Evolutionary conservation across 2,113 vertebrate genomes (phyloP).

Genomic region (Ondatra zibethicus): DNA sequence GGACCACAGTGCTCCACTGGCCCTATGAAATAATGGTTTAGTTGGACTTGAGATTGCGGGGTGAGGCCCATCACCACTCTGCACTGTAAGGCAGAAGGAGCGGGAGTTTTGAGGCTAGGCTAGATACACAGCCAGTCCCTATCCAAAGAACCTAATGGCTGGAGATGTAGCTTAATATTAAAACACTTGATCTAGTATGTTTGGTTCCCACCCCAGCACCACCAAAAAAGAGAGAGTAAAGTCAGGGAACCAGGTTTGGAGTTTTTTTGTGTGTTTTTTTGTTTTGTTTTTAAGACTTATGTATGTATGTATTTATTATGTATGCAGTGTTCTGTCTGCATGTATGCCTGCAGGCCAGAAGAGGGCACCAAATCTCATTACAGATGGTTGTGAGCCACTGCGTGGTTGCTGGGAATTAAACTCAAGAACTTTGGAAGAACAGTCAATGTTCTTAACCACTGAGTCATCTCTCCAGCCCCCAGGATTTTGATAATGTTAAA

Average conservation of each 20-base stretch:
- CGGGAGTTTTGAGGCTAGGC: background rate
- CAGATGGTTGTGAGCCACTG: too few species aligned
- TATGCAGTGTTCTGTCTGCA: too few species aligned
- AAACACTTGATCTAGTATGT: background rate
- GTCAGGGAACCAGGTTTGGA: background rate
- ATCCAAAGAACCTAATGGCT: background rate
- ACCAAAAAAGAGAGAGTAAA: background rate
- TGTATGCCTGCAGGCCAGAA: too few species aligned
- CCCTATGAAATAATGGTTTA: background rate
- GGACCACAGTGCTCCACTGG: background rate
- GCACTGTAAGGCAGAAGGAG: background rate
- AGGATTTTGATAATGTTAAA: too few species aligned
- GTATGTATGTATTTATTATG: too few species aligned
- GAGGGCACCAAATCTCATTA: too few species aligned
- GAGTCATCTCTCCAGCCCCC: too few species aligned
- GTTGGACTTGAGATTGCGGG: background rate
- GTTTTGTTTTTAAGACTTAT: too few species aligned
- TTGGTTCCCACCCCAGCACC: background rate
- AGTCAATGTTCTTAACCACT: too few species aligned
- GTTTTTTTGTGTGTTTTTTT: too few species aligned
- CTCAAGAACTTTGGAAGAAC: too few species aligned
- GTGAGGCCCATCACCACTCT: background rate
- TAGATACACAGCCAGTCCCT: background rate
- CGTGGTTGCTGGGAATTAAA: too few species aligned
- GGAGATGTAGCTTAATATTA: background rate